A percentile compares a stretch with the other conserved stretches of the same genome.
Evolutionary conservation across 2,888 invertebrate species (phyloP).

Genomic region (Diaphora mendica): DNA sequence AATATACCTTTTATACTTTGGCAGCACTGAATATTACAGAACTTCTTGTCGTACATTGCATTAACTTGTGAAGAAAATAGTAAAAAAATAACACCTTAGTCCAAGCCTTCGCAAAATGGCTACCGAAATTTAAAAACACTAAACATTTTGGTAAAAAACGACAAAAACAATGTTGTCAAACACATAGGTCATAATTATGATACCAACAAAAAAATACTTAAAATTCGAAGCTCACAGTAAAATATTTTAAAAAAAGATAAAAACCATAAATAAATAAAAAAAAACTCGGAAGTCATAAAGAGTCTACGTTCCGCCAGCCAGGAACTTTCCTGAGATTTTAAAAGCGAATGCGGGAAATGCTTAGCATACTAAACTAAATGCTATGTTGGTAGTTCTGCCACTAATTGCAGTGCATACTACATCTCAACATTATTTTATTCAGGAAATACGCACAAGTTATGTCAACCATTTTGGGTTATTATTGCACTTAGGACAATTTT

Average conservation of each 20-base stretch:
- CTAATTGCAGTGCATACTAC: slow-evolving; percentile 33
- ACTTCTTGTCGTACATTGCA: too few relatives aligned
- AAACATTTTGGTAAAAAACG: too few relatives aligned
- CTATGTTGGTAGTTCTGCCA: slow-evolving; percentile 17
- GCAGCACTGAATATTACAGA: not conserved
- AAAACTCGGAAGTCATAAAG: slow-evolving; percentile 16
- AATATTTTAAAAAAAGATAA: slow-evolving; percentile 3
- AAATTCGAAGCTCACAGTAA: not conserved
- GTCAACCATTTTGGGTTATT: slow-evolving; percentile 1
- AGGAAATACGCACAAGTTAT: slow-evolving; percentile 30
- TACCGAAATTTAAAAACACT: not conserved
- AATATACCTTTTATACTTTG: too few relatives aligned
- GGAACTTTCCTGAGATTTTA: slow-evolving; percentile 28
- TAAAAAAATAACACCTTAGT: too few relatives aligned
- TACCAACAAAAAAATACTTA: not conserved
- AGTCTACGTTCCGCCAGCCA: slow-evolving; percentile 15
- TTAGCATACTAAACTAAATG: slow-evolving; percentile 28
- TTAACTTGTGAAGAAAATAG: too few relatives aligned
- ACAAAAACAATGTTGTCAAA: too few relatives aligned
- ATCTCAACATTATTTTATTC: slow-evolving; percentile 22
- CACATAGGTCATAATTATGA: not conserved
- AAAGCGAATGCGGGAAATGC: slow-evolving; percentile 42
- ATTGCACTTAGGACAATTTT: slow-evolving; percentile 3
- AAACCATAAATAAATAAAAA: not conserved
- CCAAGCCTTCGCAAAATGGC: not conserved